Conservation (phyloP, 2,888 invertebrate genomes). For the Linnaemya vulpina region DNA sequence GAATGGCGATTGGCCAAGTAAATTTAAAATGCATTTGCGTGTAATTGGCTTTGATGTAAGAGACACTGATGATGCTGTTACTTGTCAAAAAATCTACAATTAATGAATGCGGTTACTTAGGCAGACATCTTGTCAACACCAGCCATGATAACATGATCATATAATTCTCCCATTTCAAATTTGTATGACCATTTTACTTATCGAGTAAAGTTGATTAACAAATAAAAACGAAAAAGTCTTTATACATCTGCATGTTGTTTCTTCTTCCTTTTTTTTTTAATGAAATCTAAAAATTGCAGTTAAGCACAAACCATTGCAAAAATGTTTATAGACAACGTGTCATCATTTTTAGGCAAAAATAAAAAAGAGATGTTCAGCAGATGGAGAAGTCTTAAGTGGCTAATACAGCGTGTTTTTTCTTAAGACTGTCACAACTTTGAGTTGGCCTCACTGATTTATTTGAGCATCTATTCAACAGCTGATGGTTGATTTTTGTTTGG, state of each 20-base stretch:
- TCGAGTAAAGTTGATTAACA: conserved; percentile 36
- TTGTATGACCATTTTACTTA: conserved; percentile 1
- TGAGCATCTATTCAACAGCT: no score
- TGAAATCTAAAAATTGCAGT: neutral
- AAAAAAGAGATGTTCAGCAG: neutral
- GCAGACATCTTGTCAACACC: conserved; percentile 68
- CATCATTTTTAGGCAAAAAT: conserved; percentile 29
- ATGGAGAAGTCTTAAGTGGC: conserved; percentile 1
- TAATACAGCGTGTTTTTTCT: no score
- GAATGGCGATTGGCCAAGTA: conserved; percentile 32
- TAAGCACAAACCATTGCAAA: neutral
- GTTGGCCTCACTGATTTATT: no score
- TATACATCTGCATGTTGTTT: conserved; percentile 15
- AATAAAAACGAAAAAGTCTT: conserved; percentile 21
- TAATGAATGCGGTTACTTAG: conserved; percentile 65
- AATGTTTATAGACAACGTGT: conserved; percentile 2
- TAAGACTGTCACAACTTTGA: no score
- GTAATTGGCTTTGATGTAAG: conserved; percentile 33
- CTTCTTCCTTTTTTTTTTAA: neutral
- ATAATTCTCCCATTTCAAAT: conserved; percentile 20
- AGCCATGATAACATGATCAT: conserved; percentile 45
- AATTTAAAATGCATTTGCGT: conserved; percentile 41
- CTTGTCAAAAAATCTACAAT: conserved; percentile 56
- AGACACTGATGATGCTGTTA: conserved; percentile 25
- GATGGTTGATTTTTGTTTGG: no score